Percentiles rank a stretch among this genome's conserved stretches.
phyloP scores from a whole-genome alignment of 2,113 vertebrate genomes.

The Panthera uncia region DNA sequence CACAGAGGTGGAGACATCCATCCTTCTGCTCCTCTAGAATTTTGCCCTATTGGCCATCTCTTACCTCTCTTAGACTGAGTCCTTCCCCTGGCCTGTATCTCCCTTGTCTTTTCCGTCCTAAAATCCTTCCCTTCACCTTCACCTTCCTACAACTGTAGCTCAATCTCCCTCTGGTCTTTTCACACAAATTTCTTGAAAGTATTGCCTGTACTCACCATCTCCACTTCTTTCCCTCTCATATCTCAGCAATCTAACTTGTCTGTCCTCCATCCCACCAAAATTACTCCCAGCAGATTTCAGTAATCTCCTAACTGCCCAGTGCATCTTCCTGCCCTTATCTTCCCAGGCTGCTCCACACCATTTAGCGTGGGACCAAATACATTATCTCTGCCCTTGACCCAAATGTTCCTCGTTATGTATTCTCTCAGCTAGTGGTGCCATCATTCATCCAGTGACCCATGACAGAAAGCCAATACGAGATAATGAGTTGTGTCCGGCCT shows the following conservation, averaged over 20 bases:
- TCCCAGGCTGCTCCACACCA: neutral
- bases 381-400: neutral
- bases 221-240: neutral
- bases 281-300: neutral
- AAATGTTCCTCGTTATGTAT: neutral
- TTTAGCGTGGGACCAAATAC: neutral
- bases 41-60: neutral
- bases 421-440: neutral
- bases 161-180: neutral
- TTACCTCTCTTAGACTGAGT: neutral
- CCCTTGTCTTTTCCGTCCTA: neutral
- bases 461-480: neutral
- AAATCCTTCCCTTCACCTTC: neutral
- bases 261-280: neutral
- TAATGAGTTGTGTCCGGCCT: neutral
- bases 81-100: neutral
- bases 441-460: neutral
- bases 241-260: neutral
- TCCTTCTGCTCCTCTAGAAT: neutral
- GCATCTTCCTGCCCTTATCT: neutral
- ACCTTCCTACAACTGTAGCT: neutral
- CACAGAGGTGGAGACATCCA: neutral
- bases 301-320: neutral
- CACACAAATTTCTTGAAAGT: neutral
- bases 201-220: neutral